Percentiles rank a stretch among this genome's conserved stretches.
phyloP scores from a whole-genome alignment of 2,113 vertebrate genomes.

The Pungitius pungitius region DNA sequence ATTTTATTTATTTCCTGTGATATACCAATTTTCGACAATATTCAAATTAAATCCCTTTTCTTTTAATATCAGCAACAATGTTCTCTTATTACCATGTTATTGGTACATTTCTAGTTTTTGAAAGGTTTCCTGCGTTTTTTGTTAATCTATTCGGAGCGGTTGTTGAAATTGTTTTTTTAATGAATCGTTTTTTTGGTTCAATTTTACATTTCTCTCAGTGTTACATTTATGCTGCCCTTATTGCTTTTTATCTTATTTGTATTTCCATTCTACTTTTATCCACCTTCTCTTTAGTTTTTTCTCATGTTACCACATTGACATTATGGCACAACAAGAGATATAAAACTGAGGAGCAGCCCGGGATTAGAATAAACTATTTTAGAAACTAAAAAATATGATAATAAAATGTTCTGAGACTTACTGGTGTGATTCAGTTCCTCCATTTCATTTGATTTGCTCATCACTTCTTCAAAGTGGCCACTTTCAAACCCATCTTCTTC shows the following conservation, averaged over 20 bases:
- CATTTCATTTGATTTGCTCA: conserved; percentile 16
- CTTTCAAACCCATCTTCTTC: conserved; percentile 42
- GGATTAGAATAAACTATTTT: background rate
- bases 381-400: background rate
- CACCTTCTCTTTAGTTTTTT: background rate
- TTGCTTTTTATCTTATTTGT: background rate
- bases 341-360: background rate
- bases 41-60: too few relatives aligned
- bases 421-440: background rate
- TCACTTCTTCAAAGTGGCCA: conserved; percentile 59
- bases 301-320: background rate
- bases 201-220: background rate
- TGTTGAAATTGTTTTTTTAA: background rate
- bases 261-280: background rate
- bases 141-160: background rate
- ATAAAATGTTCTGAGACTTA: conserved; percentile 39
- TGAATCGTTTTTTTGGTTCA: background rate
- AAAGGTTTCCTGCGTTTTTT: background rate
- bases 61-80: too few relatives aligned
- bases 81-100: background rate
- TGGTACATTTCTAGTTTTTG: background rate
- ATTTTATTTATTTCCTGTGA: background rate
- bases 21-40: too few relatives aligned
- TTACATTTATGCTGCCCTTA: background rate
- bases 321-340: background rate